Percentiles rank a stretch among this genome's conserved stretches.
These are phyloP conservation scores for Chrysomallon squamiferum DNA, from an alignment of 1,140 invertebrate genomes.

Conservation along the genomic window DNA sequence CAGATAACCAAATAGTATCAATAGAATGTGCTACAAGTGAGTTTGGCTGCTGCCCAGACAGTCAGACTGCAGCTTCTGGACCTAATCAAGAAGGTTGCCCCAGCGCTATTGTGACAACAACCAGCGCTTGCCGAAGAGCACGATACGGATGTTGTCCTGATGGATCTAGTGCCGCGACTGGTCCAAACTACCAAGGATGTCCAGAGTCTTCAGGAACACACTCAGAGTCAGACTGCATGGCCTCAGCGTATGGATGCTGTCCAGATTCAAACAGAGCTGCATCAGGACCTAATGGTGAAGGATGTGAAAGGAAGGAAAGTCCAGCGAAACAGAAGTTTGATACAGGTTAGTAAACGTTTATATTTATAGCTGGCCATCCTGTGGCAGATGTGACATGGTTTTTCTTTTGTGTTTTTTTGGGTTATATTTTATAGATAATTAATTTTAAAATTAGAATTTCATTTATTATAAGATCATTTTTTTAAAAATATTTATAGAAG, in stretches of 20 bases:
- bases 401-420: too few relatives aligned
- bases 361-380: too few relatives aligned
- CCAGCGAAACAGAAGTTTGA: neutral
- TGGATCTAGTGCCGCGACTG: constrained; percentile 80
- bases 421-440: too few relatives aligned
- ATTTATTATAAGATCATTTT: too few relatives aligned
- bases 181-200: constrained; percentile 52
- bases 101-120: constrained; percentile 1
- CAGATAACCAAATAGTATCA: constrained; percentile 1
- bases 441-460: too few relatives aligned
- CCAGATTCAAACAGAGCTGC: constrained; percentile 48
- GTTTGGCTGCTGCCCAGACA: constrained; percentile 63
- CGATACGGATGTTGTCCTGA: constrained; percentile 94
- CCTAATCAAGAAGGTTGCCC: constrained; percentile 56
- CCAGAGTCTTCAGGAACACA: neutral
- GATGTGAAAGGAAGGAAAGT: constrained; percentile 19
- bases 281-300: constrained; percentile 25
- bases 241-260: constrained; percentile 45
- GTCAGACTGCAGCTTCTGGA: constrained; percentile 58
- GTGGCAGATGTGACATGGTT: too few relatives aligned
- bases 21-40: constrained; percentile 3
- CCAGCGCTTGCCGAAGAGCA: constrained; percentile 60
- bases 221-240: constrained; percentile 21
- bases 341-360: neutral
- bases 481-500: too few relatives aligned